A percentile compares a stretch with the other conserved stretches of the same genome.
phyloP scores from a whole-genome alignment of 2,797 vertebrate species.

The Myotis vivesi region DNA sequence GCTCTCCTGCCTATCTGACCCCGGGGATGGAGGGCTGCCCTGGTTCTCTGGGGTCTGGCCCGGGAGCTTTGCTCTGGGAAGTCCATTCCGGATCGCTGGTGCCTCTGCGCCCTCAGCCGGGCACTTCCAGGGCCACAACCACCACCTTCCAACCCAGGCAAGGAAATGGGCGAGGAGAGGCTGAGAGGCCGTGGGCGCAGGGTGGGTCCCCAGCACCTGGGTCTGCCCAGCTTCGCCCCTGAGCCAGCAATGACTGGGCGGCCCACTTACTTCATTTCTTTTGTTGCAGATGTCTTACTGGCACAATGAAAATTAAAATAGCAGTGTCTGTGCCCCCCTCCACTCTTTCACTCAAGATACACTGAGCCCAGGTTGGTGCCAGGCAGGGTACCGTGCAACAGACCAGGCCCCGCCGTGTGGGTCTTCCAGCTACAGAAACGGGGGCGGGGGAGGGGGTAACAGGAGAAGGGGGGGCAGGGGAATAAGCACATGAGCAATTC shows the following conservation, averaged over 20 bases:
- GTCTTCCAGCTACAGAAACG: not conserved
- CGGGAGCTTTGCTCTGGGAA: not conserved
- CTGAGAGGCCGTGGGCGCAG: fast-evolving
- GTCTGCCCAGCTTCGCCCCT: not conserved
- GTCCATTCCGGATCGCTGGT: fast-evolving
- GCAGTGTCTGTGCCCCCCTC: too few relatives aligned
- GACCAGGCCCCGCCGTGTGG: not conserved
- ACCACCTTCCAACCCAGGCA: not conserved
- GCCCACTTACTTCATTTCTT: not conserved
- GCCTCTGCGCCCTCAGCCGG: not conserved
- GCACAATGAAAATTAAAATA: not conserved
- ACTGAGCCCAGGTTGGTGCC: not conserved
- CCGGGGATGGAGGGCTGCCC: not conserved
- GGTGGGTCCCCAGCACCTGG: not conserved
- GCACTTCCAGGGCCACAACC: not conserved
- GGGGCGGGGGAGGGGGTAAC: not conserved
- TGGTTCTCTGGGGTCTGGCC: not conserved
- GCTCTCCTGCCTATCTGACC: fast-evolving
- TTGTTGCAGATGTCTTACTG: not conserved
- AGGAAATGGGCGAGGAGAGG: not conserved
- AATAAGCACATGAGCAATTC: not conserved
- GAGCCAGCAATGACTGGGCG: not conserved
- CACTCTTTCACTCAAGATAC: not conserved
- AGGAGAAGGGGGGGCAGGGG: too few relatives aligned
- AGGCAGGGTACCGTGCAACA: not conserved